These are phyloP conservation scores for Ips nitidus DNA, from an alignment of 1,140 invertebrate genomes.

Conservation along the genomic window DNA sequence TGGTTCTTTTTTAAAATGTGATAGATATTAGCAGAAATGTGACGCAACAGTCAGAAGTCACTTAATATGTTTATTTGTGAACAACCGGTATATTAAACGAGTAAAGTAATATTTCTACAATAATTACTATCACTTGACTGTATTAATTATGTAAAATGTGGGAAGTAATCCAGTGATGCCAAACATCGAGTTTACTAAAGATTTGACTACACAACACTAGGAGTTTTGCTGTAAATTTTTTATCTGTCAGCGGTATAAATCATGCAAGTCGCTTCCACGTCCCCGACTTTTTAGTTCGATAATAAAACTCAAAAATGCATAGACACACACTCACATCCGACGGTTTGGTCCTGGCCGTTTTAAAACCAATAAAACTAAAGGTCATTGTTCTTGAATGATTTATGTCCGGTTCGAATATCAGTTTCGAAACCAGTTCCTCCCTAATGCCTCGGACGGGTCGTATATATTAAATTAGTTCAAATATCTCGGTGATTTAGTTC, in stretches of 20 bases:
- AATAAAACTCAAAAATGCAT: slow-evolving; percentile 27
- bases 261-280: slow-evolving; percentile 1
- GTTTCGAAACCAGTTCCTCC: slow-evolving; percentile 14
- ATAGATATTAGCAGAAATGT: no score
- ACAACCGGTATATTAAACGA: no score
- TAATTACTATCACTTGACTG: no score
- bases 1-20: no score
- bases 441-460: neutral
- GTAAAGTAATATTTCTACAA: no score
- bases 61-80: no score
- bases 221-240: no score
- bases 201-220: no score
- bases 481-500: slow-evolving; percentile 7
- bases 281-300: slow-evolving; percentile 14
- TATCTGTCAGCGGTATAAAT: neutral
- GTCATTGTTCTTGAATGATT: slow-evolving; percentile 32
- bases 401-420: slow-evolving; percentile 18
- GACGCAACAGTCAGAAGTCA: no score
- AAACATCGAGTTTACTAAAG: no score
- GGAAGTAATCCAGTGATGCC: no score
- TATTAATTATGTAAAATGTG: no score
- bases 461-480: slow-evolving; percentile 17
- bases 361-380: slow-evolving; percentile 30
- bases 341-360: slow-evolving; percentile 25
- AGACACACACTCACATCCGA: slow-evolving; percentile 19